Conservation (phyloP, 2,797 vertebrate genomes). For the Steatocranus sp. region DNA sequence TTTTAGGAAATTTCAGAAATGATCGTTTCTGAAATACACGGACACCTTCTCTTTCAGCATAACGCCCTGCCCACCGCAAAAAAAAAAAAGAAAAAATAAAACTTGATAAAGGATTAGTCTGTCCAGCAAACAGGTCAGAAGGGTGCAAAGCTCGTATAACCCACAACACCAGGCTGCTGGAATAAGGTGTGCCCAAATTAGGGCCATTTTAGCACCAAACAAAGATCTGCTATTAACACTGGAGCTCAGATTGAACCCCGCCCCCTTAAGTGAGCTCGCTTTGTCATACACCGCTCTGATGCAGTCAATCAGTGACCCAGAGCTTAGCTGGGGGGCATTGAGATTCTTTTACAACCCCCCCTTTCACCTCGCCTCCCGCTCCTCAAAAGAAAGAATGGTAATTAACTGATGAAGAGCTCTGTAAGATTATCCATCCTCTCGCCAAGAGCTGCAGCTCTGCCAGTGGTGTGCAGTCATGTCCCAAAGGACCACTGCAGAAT, state of each 20-base stretch:
- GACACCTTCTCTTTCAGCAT: background rate
- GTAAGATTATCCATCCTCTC: slow-evolving; percentile 66
- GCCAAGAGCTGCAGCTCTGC: slow-evolving; percentile 43
- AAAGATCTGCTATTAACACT: slow-evolving; percentile 35
- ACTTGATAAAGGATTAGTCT: background rate
- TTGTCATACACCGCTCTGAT: slow-evolving; percentile 58
- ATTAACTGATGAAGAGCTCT: slow-evolving; percentile 78
- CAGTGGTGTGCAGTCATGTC: slow-evolving; percentile 58
- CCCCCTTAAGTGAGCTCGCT: slow-evolving; percentile 62
- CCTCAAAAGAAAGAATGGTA: slow-evolving; percentile 70
- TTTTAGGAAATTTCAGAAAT: background rate
- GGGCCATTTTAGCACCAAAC: slow-evolving; percentile 24
- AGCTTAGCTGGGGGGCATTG: slow-evolving; percentile 69
- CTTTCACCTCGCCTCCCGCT: slow-evolving; percentile 51
- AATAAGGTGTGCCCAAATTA: slow-evolving; percentile 19
- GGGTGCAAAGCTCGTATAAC: background rate
- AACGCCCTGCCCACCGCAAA: rapidly evolving
- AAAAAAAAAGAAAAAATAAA: background rate
- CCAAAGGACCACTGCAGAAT: slow-evolving; percentile 55
- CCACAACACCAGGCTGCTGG: background rate
- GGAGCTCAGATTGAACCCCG: slow-evolving; percentile 30
- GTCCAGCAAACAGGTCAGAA: background rate
- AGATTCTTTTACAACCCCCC: slow-evolving; percentile 63
- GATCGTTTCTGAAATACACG: too few relatives aligned
- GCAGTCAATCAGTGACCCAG: slow-evolving; percentile 73